Evolutionary conservation across 2,888 invertebrate species (phyloP), one percentile per base, ranked within the genome.

Genomic region (Meloe dianella): DNA sequence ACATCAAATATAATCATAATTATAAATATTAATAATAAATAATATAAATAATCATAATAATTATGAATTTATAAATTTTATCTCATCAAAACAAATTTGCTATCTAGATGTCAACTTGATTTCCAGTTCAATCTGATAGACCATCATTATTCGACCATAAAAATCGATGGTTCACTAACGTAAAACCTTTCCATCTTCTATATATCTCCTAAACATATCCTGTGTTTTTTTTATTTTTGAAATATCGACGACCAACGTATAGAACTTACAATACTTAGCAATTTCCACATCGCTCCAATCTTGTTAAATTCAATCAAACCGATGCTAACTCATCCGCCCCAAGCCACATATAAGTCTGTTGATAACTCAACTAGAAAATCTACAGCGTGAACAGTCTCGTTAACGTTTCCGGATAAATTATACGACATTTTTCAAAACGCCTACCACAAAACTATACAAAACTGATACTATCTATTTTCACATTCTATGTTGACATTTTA

Each of bases 321-420:
- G 63, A 60, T 64, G 62, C 51, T 67, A 69, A 69, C 59, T 62
- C 47, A 60, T 32, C 65, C 54, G 62, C 65, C 63, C 38, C 62
- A 60, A 60, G 65, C 72, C 61, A 61, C 63, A 65, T 65, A 66
- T 68, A 72, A 66, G 68, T 72, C 70, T 66, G 63, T 63, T 65
- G 69, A 63, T 70, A 70, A 67, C 62, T 66, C 63, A 67, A 72
- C 64, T 65, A 69, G 72, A 72, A 71, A 72, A 71, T 70, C 72
- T 70, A 65, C 54, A 62, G 60, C 60, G 69, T 61, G 64, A 70
- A 69, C 68, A 69, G 67, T 71, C 68, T 72, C 69, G 71, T 71
- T 71, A 71, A 67, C 67, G 65, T 60, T 60, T 41, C 64, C 60
- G 61, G 69, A 69, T 67, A 71, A 69, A 71, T 71, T 70, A 71